phyloP scores from a whole-genome alignment of 2,797 vertebrate species.

The Lacerta bilineata region DNA sequence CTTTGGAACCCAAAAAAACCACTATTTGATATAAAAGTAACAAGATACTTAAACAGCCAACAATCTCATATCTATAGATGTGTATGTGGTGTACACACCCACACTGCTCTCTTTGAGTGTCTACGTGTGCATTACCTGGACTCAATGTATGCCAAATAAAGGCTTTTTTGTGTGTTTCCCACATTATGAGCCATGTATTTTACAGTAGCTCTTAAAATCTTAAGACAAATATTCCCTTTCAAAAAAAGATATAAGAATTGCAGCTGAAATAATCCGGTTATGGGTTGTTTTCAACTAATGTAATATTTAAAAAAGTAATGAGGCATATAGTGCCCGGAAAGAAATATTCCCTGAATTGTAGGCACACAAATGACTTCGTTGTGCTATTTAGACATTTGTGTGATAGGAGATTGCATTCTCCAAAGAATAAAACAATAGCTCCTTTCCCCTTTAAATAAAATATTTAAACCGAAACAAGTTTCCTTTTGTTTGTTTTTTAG shows the following conservation, averaged over 20 bases:
- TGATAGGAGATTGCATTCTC: constrained; percentile 49
- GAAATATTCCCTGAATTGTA: constrained; percentile 1
- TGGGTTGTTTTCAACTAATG: constrained; percentile 1
- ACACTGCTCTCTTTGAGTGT: not conserved
- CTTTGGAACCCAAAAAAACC: constrained; percentile 65
- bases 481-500: not conserved
- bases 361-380: constrained; percentile 56
- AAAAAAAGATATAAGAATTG: not conserved
- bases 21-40: constrained; percentile 69
- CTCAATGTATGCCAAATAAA: constrained; percentile 55
- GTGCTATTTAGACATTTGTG: constrained; percentile 52
- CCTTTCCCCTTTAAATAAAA: not conserved
- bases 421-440: constrained; percentile 55
- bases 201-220: not conserved
- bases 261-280: not conserved
- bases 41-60: constrained; percentile 73
- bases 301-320: not conserved
- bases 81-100: not conserved
- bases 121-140: constrained; percentile 52
- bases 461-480: not conserved
- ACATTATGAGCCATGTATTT: not conserved
- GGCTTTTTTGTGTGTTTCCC: constrained; percentile 55
- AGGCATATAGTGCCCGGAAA: constrained; percentile 39
- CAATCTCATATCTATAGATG: constrained; percentile 54
- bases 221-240: not conserved